Evolutionary conservation across 2,888 invertebrate species (phyloP).

Genomic region (Kuschelorhynchus macadamiae): DNA sequence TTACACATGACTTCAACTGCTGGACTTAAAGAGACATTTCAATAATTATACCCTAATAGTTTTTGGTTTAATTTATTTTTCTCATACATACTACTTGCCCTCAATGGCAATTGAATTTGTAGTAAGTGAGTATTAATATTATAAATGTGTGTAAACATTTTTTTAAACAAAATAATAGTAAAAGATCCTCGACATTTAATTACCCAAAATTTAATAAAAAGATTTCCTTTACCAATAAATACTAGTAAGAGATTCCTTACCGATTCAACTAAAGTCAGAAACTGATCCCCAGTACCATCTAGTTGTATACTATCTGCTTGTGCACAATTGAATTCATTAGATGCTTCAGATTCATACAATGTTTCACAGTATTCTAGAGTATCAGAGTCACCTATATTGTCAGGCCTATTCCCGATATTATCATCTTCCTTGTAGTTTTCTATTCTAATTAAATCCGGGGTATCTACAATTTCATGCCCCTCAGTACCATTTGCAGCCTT

Average conservation of each 20-base stretch:
- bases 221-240: no score
- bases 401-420: conserved; percentile 2
- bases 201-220: no score
- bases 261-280: not conserved
- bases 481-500: not conserved
- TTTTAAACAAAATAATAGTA: no score
- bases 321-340: not conserved
- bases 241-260: not conserved
- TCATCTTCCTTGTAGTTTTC: conserved; percentile 17
- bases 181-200: no score
- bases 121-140: no score
- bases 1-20: no score
- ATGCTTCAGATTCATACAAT: conserved; percentile 13
- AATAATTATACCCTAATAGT: no score
- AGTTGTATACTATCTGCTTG: not conserved
- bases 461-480: conserved; percentile 3
- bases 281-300: not conserved
- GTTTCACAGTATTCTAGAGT: conserved; percentile 16
- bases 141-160: no score
- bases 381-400: conserved; percentile 8
- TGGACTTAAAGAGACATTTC: no score
- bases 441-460: conserved; percentile 23
- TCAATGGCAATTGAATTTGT: no score
- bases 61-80: no score
- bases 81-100: no score